Evolutionary conservation across 92 coral and sea anemone genomes (phyloP), one percentile per base, ranked within the genome.

Genomic region (Bergia puertoricense): DNA sequence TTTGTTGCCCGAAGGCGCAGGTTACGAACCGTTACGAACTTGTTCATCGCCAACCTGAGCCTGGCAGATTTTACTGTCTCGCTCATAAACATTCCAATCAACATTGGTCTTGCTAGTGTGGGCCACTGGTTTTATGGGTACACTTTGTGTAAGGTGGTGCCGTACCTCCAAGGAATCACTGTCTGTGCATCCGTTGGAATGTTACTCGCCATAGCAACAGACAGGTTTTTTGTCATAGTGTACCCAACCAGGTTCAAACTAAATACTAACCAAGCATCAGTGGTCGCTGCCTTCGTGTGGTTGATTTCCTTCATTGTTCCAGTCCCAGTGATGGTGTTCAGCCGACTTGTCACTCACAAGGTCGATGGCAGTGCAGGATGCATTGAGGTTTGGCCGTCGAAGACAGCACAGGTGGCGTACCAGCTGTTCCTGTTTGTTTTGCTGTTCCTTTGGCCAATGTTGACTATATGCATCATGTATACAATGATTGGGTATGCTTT

Each of bases 11-110:
- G 94, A 65, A 91, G 88, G 68, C 91, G 77, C 54, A 85, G 92
- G 39, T 80, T 91, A 89, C 65, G 89, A 14, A 91, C 73, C 14
- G 94, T 91, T 6, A 91, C 92, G 4, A 89, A 91, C 77, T 76
- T 89, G 44, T 91, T 91, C 57, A 91, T 91, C 43, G 94, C 94
- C 3, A 91, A 91, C 68, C 88, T 91, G 50, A 89, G 91, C 43
- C 83, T 91, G 44, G 94, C 94, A 51, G 94, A 91, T 67, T 86
- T 91, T 62, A 85, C 94, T 15, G 94, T 91, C 39, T 91, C 91
- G 11, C 59, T 91, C 15, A 75, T 91, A 37, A 81, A 88, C 36
- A 81, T 91, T 80, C 94, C 94, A 3, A 66, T 89, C 36, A 89
- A 88, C n/a, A 46, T 91, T 39, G 90, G 88, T 46, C 85, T 75